Conservation (phyloP, 1,140 invertebrate species). For the Stegodyphus dumicola region DNA sequence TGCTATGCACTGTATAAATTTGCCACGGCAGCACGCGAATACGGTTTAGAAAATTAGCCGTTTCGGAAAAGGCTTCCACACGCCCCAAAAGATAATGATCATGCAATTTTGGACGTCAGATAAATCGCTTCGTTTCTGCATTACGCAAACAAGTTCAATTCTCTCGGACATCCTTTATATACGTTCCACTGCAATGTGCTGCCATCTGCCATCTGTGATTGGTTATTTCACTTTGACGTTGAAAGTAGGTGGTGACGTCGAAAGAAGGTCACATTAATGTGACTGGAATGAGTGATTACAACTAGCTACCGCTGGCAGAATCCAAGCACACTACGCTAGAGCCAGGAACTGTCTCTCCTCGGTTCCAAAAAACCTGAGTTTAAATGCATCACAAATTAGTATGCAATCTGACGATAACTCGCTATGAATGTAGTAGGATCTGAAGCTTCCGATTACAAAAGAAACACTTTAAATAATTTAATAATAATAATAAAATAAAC, state of each 20-base stretch:
- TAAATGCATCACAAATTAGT: too few relatives aligned
- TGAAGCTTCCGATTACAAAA: too few relatives aligned
- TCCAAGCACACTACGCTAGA: too few relatives aligned
- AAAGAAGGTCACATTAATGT: slow-evolving; percentile 24
- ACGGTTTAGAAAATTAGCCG: neutral
- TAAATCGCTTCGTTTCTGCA: slow-evolving; percentile 6
- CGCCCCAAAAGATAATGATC: neutral
- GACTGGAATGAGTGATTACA: too few relatives aligned
- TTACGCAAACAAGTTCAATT: neutral
- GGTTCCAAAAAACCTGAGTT: too few relatives aligned
- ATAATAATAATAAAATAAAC: too few relatives aligned
- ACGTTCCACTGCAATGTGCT: neutral
- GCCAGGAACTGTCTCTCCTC: too few relatives aligned
- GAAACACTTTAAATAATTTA: too few relatives aligned
- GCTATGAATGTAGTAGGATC: too few relatives aligned
- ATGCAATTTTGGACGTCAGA: neutral
- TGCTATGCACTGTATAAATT: neutral
- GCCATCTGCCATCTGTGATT: neutral
- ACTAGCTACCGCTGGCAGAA: too few relatives aligned
- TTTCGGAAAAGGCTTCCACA: slow-evolving; percentile 9
- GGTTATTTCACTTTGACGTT: neutral
- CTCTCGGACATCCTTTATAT: neutral
- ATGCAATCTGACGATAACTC: too few relatives aligned
- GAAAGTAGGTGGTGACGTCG: slow-evolving; percentile 13
- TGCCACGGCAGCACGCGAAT: neutral